phyloP scores from a whole-genome alignment of 2,113 vertebrate genomes.

The Pleuronectes platessa region DNA sequence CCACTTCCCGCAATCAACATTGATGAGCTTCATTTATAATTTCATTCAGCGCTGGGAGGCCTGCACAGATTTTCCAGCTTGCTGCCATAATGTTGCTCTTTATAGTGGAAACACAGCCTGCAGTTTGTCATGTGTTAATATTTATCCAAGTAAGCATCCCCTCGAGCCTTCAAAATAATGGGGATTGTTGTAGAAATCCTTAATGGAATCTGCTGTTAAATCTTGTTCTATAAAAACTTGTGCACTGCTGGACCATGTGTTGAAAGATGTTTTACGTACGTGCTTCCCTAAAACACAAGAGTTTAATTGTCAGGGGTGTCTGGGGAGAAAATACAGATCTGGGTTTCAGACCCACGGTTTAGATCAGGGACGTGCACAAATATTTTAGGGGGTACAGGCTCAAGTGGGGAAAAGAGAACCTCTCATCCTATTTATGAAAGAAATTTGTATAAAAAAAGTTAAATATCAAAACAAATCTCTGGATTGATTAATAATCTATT shows the following conservation, averaged over 20 bases:
- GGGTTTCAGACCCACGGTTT: slow-evolving; percentile 32
- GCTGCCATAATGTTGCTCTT: slow-evolving; percentile 29
- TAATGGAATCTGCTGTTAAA: slow-evolving; percentile 40
- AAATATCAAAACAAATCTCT: no score
- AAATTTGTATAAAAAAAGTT: no score
- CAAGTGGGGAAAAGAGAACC: no score
- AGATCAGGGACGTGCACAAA: not conserved
- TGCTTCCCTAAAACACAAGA: slow-evolving; percentile 13
- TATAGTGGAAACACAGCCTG: slow-evolving; percentile 44
- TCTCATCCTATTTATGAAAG: no score
- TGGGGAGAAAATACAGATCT: slow-evolving; percentile 4
- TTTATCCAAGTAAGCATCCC: slow-evolving; percentile 54
- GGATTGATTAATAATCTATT: not conserved
- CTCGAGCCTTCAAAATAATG: slow-evolving; percentile 40
- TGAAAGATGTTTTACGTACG: slow-evolving; percentile 33
- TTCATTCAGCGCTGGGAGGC: slow-evolving; percentile 13
- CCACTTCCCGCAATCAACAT: not conserved
- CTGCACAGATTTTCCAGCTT: slow-evolving; percentile 8
- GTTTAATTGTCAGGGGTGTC: slow-evolving; percentile 28
- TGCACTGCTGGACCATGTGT: slow-evolving; percentile 34
- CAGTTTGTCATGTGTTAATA: slow-evolving; percentile 68
- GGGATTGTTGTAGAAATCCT: slow-evolving; percentile 39
- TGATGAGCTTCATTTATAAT: not conserved
- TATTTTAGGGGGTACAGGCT: no score
- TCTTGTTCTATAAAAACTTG: not conserved